A percentile compares a stretch with the other conserved stretches of the same genome.
Conservation (phyloP, 1,140 invertebrate genomes). For the Teleogryllus occipitalis region DNA sequence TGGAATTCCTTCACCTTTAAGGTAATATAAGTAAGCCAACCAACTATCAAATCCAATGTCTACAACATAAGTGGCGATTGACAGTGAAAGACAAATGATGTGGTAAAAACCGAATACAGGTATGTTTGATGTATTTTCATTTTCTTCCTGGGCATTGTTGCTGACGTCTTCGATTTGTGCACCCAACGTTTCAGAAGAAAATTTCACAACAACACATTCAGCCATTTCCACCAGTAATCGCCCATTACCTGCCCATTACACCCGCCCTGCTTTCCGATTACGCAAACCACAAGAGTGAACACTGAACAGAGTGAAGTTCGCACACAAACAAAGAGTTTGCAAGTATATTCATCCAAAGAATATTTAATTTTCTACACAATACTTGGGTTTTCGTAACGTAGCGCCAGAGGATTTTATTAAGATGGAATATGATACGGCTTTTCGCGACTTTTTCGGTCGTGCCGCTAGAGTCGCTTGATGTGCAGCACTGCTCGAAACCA, state of each 20-base stretch:
- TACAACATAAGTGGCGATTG: slow-evolving; percentile 37
- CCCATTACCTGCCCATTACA: neutral
- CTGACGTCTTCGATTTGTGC: slow-evolving; percentile 30
- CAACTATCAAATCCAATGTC: slow-evolving; percentile 37
- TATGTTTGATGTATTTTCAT: slow-evolving; percentile 29
- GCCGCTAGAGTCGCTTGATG: too few relatives aligned
- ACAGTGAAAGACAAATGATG: slow-evolving; percentile 34
- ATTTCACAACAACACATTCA: slow-evolving; percentile 31
- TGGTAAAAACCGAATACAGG: slow-evolving; percentile 32
- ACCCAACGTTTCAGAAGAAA: slow-evolving; percentile 33
- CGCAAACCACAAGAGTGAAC: too few relatives aligned
- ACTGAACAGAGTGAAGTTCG: too few relatives aligned
- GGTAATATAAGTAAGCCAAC: slow-evolving; percentile 37
- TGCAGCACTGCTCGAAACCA: too few relatives aligned
- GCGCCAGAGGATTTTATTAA: too few relatives aligned
- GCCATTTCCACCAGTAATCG: slow-evolving; percentile 15
- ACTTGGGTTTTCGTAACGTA: too few relatives aligned
- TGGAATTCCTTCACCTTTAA: slow-evolving; percentile 33
- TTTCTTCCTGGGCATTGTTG: slow-evolving; percentile 30
- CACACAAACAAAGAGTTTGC: too few relatives aligned
- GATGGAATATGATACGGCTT: too few relatives aligned
- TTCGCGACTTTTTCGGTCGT: too few relatives aligned
- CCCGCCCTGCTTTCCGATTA: neutral
- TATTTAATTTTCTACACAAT: too few relatives aligned
- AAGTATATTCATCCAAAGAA: too few relatives aligned